Evolutionary conservation across 2,888 invertebrate genomes (phyloP).

Genomic region (Eilema sororculum): DNA sequence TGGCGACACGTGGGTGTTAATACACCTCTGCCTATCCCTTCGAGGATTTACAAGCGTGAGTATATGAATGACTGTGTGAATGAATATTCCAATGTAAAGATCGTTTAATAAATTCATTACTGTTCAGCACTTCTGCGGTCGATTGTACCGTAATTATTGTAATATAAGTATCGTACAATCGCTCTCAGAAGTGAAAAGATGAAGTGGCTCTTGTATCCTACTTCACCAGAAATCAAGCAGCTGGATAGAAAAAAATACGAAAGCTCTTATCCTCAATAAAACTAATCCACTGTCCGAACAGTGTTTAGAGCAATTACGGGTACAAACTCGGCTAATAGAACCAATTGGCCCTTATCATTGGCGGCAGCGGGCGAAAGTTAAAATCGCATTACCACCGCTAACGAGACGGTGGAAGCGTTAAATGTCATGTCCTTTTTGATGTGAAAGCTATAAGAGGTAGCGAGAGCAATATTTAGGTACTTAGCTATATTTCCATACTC

Average conservation of each 20-base stretch:
- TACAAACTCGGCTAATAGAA: constrained; percentile 64
- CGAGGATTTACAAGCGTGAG: too few relatives aligned
- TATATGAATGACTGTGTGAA: too few relatives aligned
- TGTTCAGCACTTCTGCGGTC: too few relatives aligned
- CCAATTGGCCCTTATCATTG: constrained; percentile 69
- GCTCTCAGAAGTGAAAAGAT: neutral
- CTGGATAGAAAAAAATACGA: constrained; percentile 1
- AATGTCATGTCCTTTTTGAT: constrained; percentile 51
- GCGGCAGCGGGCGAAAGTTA: constrained; percentile 63
- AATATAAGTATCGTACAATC: too few relatives aligned
- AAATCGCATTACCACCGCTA: constrained; percentile 69
- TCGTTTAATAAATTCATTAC: too few relatives aligned
- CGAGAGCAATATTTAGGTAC: neutral
- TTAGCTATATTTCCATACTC: too few relatives aligned
- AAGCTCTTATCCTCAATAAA: constrained; percentile 23
- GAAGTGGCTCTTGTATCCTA: neutral
- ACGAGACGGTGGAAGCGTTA: constrained; percentile 65
- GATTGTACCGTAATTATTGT: too few relatives aligned
- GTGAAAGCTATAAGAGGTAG: constrained; percentile 32
- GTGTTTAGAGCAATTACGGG: constrained; percentile 59
- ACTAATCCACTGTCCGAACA: constrained; percentile 48
- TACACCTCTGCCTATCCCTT: too few relatives aligned
- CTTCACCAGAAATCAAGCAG: neutral
- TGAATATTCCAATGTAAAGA: too few relatives aligned
- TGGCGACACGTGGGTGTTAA: too few relatives aligned